A percentile compares a stretch with the other conserved stretches of the same genome.
These are phyloP conservation scores for Isaurus tuberculatus DNA, from an alignment of 92 coral and sea anemone species.

Conservation along the genomic window DNA sequence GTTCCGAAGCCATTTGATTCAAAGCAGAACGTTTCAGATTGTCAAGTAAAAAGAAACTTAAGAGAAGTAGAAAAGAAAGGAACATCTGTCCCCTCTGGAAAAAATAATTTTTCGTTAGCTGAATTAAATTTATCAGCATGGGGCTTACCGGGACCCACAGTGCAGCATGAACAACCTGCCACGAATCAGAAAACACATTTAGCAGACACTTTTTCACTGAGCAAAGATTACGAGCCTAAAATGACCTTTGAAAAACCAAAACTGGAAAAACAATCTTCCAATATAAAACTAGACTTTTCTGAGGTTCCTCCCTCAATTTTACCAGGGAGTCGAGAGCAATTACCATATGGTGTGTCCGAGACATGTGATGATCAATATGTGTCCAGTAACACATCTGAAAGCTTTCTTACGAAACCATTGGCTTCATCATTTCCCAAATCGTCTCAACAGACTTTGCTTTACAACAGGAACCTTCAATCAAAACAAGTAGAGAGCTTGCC, in stretches of 20 bases:
- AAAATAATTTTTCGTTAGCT: not conserved
- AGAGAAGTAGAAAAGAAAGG: not conserved
- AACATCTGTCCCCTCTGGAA: not conserved
- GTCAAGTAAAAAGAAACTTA: not conserved
- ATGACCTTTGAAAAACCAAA: not conserved
- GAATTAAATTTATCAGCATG: conserved; percentile 26
- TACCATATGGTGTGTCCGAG: conserved; percentile 42
- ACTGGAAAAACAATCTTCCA: not conserved
- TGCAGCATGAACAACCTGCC: not conserved
- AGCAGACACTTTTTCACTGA: not conserved
- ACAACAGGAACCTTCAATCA: conserved; percentile 13
- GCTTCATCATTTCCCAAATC: conserved; percentile 28
- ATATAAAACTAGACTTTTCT: not conserved
- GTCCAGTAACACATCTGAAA: not conserved
- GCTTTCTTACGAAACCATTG: not conserved
- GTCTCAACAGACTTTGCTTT: not conserved
- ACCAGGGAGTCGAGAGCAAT: not conserved
- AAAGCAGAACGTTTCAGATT: not conserved
- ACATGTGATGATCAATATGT: conserved; percentile 4
- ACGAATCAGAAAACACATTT: not conserved
- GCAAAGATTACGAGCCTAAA: not conserved
- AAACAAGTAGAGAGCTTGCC: conserved; percentile 32
- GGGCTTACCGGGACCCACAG: conserved; percentile 3
- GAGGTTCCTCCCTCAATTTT: not conserved
- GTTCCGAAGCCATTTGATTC: not conserved